Evolutionary conservation across 2,888 invertebrate species (phyloP).

Genomic region (Aquatica leii): DNA sequence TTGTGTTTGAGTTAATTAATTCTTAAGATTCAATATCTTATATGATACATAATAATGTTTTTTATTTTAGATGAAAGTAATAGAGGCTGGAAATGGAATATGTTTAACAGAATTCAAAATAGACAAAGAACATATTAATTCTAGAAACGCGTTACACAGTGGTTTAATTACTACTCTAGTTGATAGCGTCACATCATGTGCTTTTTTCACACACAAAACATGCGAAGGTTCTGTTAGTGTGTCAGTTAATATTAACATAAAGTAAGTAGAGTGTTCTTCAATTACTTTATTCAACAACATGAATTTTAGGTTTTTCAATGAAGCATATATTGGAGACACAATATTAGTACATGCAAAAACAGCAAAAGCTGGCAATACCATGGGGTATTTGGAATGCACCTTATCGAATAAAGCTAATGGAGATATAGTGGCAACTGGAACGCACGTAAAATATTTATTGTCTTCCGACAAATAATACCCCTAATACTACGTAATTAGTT

Average conservation of each 20-base stretch:
- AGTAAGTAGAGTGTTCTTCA: too few species aligned
- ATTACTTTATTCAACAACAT: too few species aligned
- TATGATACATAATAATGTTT: too few species aligned
- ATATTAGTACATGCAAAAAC: constrained; percentile 80
- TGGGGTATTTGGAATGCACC: constrained; percentile 82
- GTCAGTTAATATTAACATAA: constrained; percentile 82
- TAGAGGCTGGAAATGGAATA: constrained; percentile 72
- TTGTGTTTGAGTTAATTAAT: too few species aligned
- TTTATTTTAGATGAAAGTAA: constrained; percentile 49
- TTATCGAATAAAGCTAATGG: constrained; percentile 76
- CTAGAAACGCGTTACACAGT: constrained; percentile 80
- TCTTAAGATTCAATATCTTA: too few species aligned
- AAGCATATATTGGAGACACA: constrained; percentile 78
- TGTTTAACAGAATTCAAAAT: constrained; percentile 81
- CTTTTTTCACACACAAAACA: constrained; percentile 73
- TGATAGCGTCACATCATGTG: constrained; percentile 80
- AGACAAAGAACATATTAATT: constrained; percentile 77
- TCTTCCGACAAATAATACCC: too few species aligned
- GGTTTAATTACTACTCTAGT: constrained; percentile 85
- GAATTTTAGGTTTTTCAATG: constrained; percentile 76
- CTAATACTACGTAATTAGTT: too few species aligned
- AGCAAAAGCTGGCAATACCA: constrained; percentile 74
- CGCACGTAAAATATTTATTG: constrained; percentile 83
- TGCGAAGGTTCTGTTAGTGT: constrained; percentile 69
- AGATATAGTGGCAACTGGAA: constrained; percentile 76